A percentile compares a stretch with the other conserved stretches of the same genome.
phyloP scores from a whole-genome alignment of 2,888 invertebrate genomes.

The Mystacides longicornis region DNA sequence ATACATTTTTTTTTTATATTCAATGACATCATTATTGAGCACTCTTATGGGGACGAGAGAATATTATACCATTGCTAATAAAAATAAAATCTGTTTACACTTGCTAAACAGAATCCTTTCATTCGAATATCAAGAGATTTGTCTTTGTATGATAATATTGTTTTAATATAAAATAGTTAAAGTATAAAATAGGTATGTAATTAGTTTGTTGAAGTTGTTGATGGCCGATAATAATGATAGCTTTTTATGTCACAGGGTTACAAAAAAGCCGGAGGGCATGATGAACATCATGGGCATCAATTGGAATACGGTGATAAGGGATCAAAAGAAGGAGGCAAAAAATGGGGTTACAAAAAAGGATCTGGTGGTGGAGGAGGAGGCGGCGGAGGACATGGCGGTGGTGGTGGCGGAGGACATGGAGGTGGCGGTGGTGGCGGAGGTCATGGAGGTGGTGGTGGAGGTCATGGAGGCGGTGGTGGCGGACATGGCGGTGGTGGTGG shows the following conservation, averaged over 20 bases:
- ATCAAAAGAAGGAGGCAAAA: slow-evolving; percentile 37
- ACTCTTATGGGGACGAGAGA: too few relatives aligned
- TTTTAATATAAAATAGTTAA: too few relatives aligned
- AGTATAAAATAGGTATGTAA: too few relatives aligned
- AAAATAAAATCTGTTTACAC: too few relatives aligned
- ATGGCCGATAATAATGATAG: too few relatives aligned
- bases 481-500: neutral
- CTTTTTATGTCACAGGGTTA: slow-evolving; percentile 41
- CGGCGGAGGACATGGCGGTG: slow-evolving; percentile 29
- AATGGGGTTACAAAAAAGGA: slow-evolving; percentile 52
- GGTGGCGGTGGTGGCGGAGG: slow-evolving; percentile 29
- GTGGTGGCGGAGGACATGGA: slow-evolving; percentile 5
- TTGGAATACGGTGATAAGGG: slow-evolving; percentile 13
- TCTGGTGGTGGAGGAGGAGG: slow-evolving; percentile 24
- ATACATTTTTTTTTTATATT: too few relatives aligned
- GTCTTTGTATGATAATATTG: too few relatives aligned
- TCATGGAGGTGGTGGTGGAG: slow-evolving; percentile 30
- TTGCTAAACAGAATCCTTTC: too few relatives aligned
- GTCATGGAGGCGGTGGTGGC: slow-evolving; percentile 3
- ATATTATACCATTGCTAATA: too few relatives aligned
- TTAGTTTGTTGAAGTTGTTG: too few relatives aligned
- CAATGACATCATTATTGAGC: too few relatives aligned
- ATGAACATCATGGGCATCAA: slow-evolving; percentile 11
- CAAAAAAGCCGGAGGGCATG: slow-evolving; percentile 32
- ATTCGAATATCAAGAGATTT: too few relatives aligned